Evolutionary conservation across 2,797 vertebrate genomes (phyloP).

Genomic region (Danio albolineatus): DNA sequence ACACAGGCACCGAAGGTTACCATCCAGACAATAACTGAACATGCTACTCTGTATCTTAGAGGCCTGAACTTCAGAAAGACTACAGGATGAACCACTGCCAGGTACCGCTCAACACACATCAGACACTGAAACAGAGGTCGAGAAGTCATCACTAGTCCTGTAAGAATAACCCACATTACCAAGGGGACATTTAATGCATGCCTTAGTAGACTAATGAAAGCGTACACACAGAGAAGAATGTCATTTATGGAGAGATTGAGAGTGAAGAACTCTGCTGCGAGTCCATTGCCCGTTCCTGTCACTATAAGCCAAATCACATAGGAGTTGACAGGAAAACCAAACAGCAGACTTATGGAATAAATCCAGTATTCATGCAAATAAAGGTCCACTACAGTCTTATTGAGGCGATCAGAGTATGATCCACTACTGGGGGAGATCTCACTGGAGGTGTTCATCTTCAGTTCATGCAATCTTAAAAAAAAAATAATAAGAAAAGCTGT

Average conservation of each 20-base stretch:
- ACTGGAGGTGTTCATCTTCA: background rate
- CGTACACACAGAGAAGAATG: background rate
- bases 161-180: background rate
- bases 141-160: background rate
- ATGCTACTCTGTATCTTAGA: conserved; percentile 52
- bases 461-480: background rate
- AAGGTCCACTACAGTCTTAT: background rate
- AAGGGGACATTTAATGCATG: background rate
- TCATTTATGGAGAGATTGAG: background rate
- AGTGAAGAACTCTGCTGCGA: conserved; percentile 5
- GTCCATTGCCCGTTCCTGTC: background rate
- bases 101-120: conserved; percentile 41
- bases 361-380: background rate
- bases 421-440: background rate
- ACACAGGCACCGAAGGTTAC: background rate
- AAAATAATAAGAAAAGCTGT: background rate
- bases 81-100: conserved; percentile 54
- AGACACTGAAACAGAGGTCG: conserved; percentile 39
- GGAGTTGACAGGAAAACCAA: background rate
- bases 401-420: background rate
- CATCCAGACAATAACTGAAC: conserved; percentile 8
- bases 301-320: conserved; percentile 12
- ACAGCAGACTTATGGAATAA: background rate
- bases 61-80: conserved; percentile 36
- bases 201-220: background rate